Base-by-base conservation (phyloP, 2,888 invertebrate species). In the Xanthorhoe designata region DNA sequence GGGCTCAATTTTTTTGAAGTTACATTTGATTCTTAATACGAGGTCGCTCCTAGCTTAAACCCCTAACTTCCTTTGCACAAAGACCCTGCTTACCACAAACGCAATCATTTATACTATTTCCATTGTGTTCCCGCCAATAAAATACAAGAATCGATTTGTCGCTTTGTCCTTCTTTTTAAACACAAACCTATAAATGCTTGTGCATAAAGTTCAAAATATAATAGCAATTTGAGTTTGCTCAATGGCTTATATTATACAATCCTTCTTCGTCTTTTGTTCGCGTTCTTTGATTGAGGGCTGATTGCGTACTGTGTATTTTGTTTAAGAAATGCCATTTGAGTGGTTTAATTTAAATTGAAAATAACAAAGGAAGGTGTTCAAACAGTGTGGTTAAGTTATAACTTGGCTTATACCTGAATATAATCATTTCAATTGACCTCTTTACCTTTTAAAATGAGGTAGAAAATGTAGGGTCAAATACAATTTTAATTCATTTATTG, bases 81-180 rank as follows among this genome's bases (percentile, higher is more conserved):
- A 68, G 35, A 52, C 38, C 63, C 45, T 18, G 38, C 52, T 53
- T 35, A 56, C 67, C 61, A 61, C 67, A 68, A 64, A 56, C 18
- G 63, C 63, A 60, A 63, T 63, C 50, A 59, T 54, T 64, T 61
- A 52, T 51, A 63, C 80, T 79, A 82, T 83, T 79, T 78, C 83
- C 70, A 85, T 88, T 89, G 86, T 88, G 75, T 76, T 76, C 75
- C n/a, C 76, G 76, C 70, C 76, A 78, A 79, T 79, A 78, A 79
- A 76, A 78, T 83, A 75, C 76, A 78, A 73, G 78, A 83, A 84
- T 80, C 74, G 81, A 76, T 77, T 81, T 68, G 61, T 66, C 64
- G 66, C 77, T 79, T 81, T 86, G 82, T 83, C 71, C 64, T 64
- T 29, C 49, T 29, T n/a, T 64, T 55, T 57, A 50, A 15, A 42